phyloP scores from a whole-genome alignment of 2,888 invertebrate species.

The Phalera bucephala region DNA sequence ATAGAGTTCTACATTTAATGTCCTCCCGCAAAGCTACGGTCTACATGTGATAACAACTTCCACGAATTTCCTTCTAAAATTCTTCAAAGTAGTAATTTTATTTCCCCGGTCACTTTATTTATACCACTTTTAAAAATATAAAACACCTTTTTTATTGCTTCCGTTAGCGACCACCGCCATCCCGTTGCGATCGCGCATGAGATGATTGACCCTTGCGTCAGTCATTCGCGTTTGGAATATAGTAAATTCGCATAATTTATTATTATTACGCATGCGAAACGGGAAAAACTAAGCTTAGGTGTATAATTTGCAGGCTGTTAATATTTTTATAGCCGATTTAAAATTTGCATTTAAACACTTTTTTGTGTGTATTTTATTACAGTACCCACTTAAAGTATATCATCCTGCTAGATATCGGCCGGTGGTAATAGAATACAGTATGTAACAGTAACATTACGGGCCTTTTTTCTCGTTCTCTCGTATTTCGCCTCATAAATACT shows the following conservation, averaged over 20 bases:
- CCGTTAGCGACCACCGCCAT: constrained; percentile 11
- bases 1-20: too few species aligned
- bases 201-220: constrained; percentile 33
- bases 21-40: too few species aligned
- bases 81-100: too few species aligned
- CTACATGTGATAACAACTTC: too few species aligned
- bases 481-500: too few species aligned
- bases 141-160: not conserved
- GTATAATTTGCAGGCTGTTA: not conserved
- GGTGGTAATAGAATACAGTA: too few species aligned
- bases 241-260: constrained; percentile 28
- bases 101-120: too few species aligned
- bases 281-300: constrained; percentile 7
- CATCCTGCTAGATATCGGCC: too few species aligned
- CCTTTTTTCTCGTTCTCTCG: too few species aligned
- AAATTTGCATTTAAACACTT: constrained; percentile 18
- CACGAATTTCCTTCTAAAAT: too few species aligned
- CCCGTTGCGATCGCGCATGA: constrained; percentile 13
- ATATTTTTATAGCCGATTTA: constrained; percentile 6
- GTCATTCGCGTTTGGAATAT: constrained; percentile 29
- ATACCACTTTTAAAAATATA: not conserved
- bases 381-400: too few species aligned
- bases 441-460: too few species aligned
- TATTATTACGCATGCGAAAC: constrained; percentile 28
- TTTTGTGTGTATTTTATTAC: constrained; percentile 8